A percentile compares a stretch with the other conserved stretches of the same genome.
phyloP scores from a whole-genome alignment of 1,140 invertebrate species.

The Zaprionus ornatus region DNA sequence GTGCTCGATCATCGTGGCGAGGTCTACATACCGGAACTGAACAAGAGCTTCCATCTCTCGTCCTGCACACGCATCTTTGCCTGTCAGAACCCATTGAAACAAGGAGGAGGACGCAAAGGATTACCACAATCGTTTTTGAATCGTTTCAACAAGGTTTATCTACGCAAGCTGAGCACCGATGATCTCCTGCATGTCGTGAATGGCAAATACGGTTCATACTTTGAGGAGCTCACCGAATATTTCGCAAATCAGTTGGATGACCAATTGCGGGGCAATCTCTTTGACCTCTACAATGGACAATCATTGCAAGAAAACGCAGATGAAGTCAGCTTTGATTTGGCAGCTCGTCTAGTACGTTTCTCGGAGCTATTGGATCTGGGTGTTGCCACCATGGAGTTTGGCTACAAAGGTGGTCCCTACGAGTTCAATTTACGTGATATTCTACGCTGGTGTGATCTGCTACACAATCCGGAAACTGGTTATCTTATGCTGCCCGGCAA shows the following conservation, averaged over 20 bases:
- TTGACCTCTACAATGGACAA: slow-evolving; percentile 48
- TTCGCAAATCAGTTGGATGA: slow-evolving; percentile 40
- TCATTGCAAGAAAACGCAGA: neutral
- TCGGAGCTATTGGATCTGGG: slow-evolving; percentile 89
- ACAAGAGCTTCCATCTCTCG: slow-evolving; percentile 92
- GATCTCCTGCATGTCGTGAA: slow-evolving; percentile 88
- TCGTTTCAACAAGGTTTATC: slow-evolving; percentile 98
- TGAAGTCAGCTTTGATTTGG: slow-evolving; percentile 83
- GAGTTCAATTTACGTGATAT: slow-evolving; percentile 99
- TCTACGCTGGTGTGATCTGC: slow-evolving; percentile 93
- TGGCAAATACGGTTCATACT: slow-evolving; percentile 63
- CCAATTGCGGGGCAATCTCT: slow-evolving; percentile 46
- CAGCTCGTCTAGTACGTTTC: slow-evolving; percentile 92
- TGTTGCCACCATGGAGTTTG: slow-evolving; percentile 88
- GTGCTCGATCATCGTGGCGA: slow-evolving; percentile 99
- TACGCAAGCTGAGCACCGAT: slow-evolving; percentile 90
- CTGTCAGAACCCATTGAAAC: slow-evolving; percentile 98
- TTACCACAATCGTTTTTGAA: slow-evolving; percentile 99
- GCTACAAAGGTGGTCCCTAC: slow-evolving; percentile 93
- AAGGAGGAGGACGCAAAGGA: slow-evolving; percentile 97
- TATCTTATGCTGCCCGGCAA: slow-evolving; percentile 39
- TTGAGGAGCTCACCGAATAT: slow-evolving; percentile 51
- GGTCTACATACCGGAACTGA: slow-evolving; percentile 97
- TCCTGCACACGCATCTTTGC: slow-evolving; percentile 95
- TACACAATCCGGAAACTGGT: slow-evolving; percentile 66